Evolutionary conservation across 1,140 invertebrate genomes (phyloP), one percentile per base, ranked within the genome.

Genomic region (Antheraea mylitta): DNA sequence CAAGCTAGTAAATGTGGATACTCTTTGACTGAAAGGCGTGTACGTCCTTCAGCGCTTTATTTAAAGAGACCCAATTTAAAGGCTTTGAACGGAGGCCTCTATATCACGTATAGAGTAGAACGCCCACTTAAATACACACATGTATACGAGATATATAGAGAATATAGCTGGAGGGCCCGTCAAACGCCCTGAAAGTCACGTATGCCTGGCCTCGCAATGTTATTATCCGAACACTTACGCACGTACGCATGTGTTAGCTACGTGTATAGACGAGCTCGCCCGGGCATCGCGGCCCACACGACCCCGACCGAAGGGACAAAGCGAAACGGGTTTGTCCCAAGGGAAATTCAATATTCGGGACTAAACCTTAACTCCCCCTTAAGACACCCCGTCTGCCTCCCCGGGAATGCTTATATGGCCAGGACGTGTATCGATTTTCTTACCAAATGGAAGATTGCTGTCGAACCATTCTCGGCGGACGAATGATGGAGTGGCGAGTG

Each of bases 261-360:
- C 37, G 65, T 59, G 30, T 59, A 59, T 10, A 36, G 65, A 36
- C 11, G 18, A 48, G 18, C 67, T 65, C 72, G 85, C 89, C 87
- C 87, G 86, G 86, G 89, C 87, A 90, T 84, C 85, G 65, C 78
- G 84, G 85, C 86, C 88, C 82, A 87, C 80, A 85, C 86, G 86
- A 87, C 88, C 87, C 86, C 83, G 83, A 81, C 77, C 82, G 78
- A 89, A 92, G 87, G 90, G 90, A 90, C 88, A 90, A 92, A 88
- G 88, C 82, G 88, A 92, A 92, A 90, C 90, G 88, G 88, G 90
- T 92, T 92, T 92, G 88, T 90, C 90, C 90, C 88, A 88, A 86
- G 90, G 90, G 90, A 92, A 92, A 92, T 92, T 92, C 90, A 92
- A 92, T 92, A 92, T 92, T 92, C 89, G 89, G 89, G 89, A 90